Evolutionary conservation across 2,113 vertebrate species (phyloP).

Genomic region (Eublepharis macularius): DNA sequence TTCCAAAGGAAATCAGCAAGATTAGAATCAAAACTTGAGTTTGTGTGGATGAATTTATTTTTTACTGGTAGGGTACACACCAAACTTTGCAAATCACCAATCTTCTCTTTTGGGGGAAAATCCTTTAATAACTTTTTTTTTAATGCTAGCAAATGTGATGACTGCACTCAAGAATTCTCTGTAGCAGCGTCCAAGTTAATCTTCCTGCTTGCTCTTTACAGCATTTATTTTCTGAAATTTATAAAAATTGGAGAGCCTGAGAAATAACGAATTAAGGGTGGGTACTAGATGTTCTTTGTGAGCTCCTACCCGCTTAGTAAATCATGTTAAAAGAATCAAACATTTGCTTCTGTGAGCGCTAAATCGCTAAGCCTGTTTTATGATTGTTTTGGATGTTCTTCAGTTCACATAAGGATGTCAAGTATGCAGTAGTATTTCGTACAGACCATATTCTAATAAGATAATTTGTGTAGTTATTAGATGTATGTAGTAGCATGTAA

Average conservation of each 20-base stretch:
- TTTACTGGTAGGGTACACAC: neutral
- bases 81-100: neutral
- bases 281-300: slow-evolving; percentile 25
- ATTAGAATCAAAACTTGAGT: slow-evolving; percentile 6
- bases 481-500: neutral
- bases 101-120: neutral
- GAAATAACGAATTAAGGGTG: slow-evolving; percentile 22
- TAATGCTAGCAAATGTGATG: neutral
- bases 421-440: slow-evolving; percentile 16
- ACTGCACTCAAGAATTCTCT: neutral
- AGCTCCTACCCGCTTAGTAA: slow-evolving; percentile 26
- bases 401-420: neutral
- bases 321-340: slow-evolving; percentile 3
- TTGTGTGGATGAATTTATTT: neutral
- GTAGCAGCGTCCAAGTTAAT: neutral
- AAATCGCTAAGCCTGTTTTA: neutral
- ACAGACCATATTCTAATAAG: neutral
- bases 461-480: slow-evolving; percentile 21
- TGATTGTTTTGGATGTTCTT: neutral
- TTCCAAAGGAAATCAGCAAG: neutral
- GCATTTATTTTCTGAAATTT: neutral
- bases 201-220: neutral
- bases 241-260: slow-evolving; percentile 31
- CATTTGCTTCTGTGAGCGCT: slow-evolving; percentile 18
- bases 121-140: neutral